Evolutionary conservation across 2,888 invertebrate species (phyloP), one percentile per base, ranked within the genome.

Genomic region (Ganaspis brasiliensis): DNA sequence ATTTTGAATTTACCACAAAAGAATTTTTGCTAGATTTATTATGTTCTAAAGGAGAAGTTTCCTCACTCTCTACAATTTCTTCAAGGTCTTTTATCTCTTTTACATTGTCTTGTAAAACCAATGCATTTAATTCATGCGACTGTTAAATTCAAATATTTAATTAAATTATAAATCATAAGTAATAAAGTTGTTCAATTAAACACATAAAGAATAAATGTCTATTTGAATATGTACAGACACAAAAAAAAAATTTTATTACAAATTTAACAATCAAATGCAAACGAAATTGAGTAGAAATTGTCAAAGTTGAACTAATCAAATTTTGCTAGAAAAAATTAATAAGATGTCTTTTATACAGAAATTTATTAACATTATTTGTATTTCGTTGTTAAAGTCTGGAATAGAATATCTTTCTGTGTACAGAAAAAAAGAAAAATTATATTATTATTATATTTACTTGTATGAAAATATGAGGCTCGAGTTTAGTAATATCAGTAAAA

Each of bases 391-490:
- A n/a, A n/a, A n/a, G n/a, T n/a, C n/a, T n/a, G n/a, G n/a, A n/a
- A n/a, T n/a, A n/a, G n/a, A n/a, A n/a, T n/a, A n/a, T n/a, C n/a
- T n/a, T n/a, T n/a, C n/a, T n/a, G n/a, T n/a, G n/a, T n/a, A n/a
- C n/a, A n/a, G n/a, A n/a, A 35, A 31, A 31, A 12, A n/a, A 35
- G 31, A 16, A 31, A 6, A 9, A 3, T 35, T 35, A 31, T 35
- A 35, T 35, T 35, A 59, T 59, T 26, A n/a, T 2, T 16, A 19
- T 19, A 9, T 10, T 16, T 67, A 67, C 67, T 24, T 45, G 21
- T 6, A 8, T 0, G 9, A 67, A 45, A 67, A 67, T 45, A 45
- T 67, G 14, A 14, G 67, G 45, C 24, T 67, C 67, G 8, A 67
- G 9, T 14, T 45, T 21, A 67, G 12, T 19, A 14, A 0, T 24